Base-by-base conservation (phyloP, 2,113 vertebrate genomes). In the Catagonus wagneri region DNA sequence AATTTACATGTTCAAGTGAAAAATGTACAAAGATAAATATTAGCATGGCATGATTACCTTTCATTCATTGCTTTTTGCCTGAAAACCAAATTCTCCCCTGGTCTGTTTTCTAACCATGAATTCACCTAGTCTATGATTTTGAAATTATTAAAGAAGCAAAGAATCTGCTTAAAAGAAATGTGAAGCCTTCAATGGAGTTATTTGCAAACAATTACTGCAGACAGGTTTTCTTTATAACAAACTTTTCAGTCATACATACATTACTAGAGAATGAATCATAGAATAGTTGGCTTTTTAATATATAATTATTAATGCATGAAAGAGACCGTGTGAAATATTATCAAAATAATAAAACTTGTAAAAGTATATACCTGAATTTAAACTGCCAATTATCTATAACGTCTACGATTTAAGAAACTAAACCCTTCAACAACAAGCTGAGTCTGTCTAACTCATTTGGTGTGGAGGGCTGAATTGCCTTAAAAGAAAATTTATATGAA, bases 11-110 rank as follows among this genome's bases (percentile, higher is more conserved):
- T 25, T 81, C 20, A 93, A 89, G 56, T 74, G 20, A 94, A 98
- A 98, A 90, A 54, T 74, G 44, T 95, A 66, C 90, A 95, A 95
- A 97, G 74, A 93, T 97, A 95, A 98, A 83, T 92, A 95, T 83
- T 94, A 96, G 85, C 44, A 87, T 95, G 96, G 34, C 50, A 85
- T 83, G 87, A 96, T 89, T 78, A 96, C 86, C 44, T 97, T 80
- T 92, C 93, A 98, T 81, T 88, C 90, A 97, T 80, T 96, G 86
- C 92, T 98, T 97, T 92, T 93, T 89, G 56, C 83, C 56, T 76
- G 75, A 72, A 96, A 98, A 89, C 7, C 63, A 97, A 96, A 97
- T 90, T 87, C 88, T 90, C 90, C 90, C 93, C 44, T 93, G 83
- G 44, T 83, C 89, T 61, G 76, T 93, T 97, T 98, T 88, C 95